Evolutionary conservation across 1,140 invertebrate species (phyloP), one percentile per base, ranked within the genome.

Genomic region (Rhizoglyphus robini): DNA sequence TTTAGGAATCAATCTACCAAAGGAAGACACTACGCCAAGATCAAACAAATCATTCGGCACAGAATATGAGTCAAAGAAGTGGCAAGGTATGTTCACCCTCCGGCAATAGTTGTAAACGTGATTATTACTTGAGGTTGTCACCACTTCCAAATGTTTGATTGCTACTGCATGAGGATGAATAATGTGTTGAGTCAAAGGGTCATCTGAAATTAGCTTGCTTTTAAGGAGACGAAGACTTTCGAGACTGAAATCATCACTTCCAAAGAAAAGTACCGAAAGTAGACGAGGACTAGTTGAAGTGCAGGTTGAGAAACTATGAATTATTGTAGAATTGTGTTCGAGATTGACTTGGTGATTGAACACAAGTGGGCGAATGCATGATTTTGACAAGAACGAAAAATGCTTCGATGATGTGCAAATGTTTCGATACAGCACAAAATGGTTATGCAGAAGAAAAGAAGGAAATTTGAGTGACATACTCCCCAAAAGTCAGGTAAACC

Each of bases 1-100:
- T 27, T 67, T 54, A 32, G 77, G 76, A 59, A 79, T 76, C 18
- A 79, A 69, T 60, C 75, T 71, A 8, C 77, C 77, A 72, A 79
- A 79, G 11, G 77, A 79, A 3, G 73, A 76, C 3, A 79, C 72
- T 27, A 78, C 69, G 34, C 77, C 77, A 66, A 79, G 67, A 72
- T 79, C 76, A 69, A 72, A 78, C 5, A 67, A 41, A 15, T 69
- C 63, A 30, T 64, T 38, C 15, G 61, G 25, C 15, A 59, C n/a
- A 18, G 68, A 62, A 18, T 70, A 30, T 11, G 29, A 11, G n/a
- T 72, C 76, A 75, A 77, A 78, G 13, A 70, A 54, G 41, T 74
- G 58, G 8, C 72, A 25, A 3, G 20, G 46, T 18, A 78, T 59
- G 48, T 70, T 63, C 32, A 67, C 57, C 34, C 61, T 36, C 30